Evolutionary conservation across 2,888 invertebrate genomes (phyloP).

Genomic region (Parnassius mnemosyne): DNA sequence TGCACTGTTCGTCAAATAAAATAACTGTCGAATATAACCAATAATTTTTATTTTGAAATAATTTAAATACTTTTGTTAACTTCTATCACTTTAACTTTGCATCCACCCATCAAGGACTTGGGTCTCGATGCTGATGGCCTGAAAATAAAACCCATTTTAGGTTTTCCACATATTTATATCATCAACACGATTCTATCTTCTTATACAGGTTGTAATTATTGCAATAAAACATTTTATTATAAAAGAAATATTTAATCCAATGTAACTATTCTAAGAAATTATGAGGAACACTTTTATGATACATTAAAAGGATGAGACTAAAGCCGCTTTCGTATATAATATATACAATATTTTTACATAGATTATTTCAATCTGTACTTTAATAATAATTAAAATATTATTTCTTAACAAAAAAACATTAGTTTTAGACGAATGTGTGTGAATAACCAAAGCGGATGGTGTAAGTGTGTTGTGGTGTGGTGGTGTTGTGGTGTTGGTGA

Average conservation of each 20-base stretch:
- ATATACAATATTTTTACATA: slow-evolving; percentile 62
- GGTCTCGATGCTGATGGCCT: slow-evolving; percentile 62
- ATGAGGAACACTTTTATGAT: slow-evolving; percentile 66
- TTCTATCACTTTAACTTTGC: slow-evolving; percentile 74
- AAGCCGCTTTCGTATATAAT: slow-evolving; percentile 51
- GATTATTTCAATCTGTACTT: slow-evolving; percentile 37
- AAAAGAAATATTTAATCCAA: slow-evolving; percentile 64
- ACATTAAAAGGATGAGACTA: slow-evolving; percentile 61
- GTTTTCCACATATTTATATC: slow-evolving; percentile 4
- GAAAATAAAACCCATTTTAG: slow-evolving; percentile 63
- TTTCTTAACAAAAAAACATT: slow-evolving; percentile 1
- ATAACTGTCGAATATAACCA: slow-evolving; percentile 66
- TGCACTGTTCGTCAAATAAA: slow-evolving; percentile 56
- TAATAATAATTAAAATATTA: slow-evolving; percentile 24
- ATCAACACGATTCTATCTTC: no score
- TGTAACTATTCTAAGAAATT: slow-evolving; percentile 66
- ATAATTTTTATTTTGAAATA: slow-evolving; percentile 76
- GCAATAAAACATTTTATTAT: slow-evolving; percentile 53
- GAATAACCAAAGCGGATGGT: not conserved
- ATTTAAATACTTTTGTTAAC: slow-evolving; percentile 74
- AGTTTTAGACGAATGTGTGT: not conserved
- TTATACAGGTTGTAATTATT: not conserved
- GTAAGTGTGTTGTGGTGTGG: not conserved
- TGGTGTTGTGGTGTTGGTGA: slow-evolving; percentile 19
- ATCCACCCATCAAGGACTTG: slow-evolving; percentile 59